Base-by-base conservation (phyloP, 2,113 vertebrate species). In the Benitochromis conjunctus region DNA sequence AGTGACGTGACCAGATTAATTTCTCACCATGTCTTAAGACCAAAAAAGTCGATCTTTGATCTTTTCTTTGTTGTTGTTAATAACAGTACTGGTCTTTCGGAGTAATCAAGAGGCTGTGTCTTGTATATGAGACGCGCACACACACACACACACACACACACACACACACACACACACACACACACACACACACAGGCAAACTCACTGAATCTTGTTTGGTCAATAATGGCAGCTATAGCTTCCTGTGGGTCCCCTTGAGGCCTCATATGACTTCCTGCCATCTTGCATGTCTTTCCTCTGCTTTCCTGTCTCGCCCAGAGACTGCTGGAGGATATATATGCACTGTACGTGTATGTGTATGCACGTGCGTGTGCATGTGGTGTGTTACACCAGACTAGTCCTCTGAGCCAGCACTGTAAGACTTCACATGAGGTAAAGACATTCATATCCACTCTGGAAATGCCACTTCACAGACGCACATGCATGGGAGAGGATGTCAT, bases 201-300 rank as follows among this genome's bases (percentile, higher is more conserved):
- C 46, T n/a, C 64, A 74, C 8, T 55, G 34, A 53, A 56, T 69
- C 77, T 85, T 21, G 46, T 86, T 76, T 80, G 82, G 91, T 92
- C 51, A 90, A 86, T 94, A 90, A 91, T 93, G 90, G 90, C 78
- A 71, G 80, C 91, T 94, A 91, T 88, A 90, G 91, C 79, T 96
- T 96, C 94, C 95, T 95, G 60, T 86, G 21, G 24, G 80, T 90
- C 62, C 93, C 88, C 90, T 62, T 1, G 89, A 84, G 93, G 66
- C 89, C 78, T 92, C 90, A 79, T 93, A 96, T 95, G 93, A 96
- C 95, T 96, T 96, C 95, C 95, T 95, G 87, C 89, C 91, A 92
- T 95, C 89, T 92, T 94, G 91, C 88, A 78, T 80, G 92, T 92
- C 91, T 93, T 91, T 88, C 91, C 86, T 92, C 81, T 82, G 53